Evolutionary conservation across 1,140 invertebrate genomes (phyloP).

Genomic region (Drosophila carrolli): DNA sequence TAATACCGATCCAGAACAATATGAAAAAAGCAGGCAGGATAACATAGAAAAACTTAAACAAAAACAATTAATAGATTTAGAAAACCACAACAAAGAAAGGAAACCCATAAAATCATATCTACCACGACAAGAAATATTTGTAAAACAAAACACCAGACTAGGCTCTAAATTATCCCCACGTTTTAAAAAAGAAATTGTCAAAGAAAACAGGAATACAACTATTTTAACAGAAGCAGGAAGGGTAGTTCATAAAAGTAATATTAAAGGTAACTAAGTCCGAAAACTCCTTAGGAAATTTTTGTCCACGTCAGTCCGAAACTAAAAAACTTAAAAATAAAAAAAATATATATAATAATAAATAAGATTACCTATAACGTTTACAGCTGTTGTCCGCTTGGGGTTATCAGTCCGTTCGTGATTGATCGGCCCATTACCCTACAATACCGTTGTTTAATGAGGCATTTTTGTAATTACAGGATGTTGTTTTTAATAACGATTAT

Average conservation of each 20-base stretch:
- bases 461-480: no score
- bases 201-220: background rate
- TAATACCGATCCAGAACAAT: constrained; percentile 8
- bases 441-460: background rate
- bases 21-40: constrained; percentile 1
- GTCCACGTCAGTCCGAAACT: no score
- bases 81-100: constrained; percentile 2
- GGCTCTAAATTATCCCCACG: constrained; percentile 12
- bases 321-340: no score
- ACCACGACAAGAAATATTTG: constrained; percentile 17
- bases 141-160: constrained; percentile 4
- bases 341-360: constrained; percentile 2
- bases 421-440: background rate
- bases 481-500: background rate
- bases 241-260: background rate
- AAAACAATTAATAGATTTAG: constrained; percentile 9
- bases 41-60: constrained; percentile 25
- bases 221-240: background rate
- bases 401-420: no score
- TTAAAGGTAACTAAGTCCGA: no score
- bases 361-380: background rate
- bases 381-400: no score
- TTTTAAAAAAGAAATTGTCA: background rate
- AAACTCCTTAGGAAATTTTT: no score
- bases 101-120: constrained; percentile 14